Conservation (phyloP, 2,113 vertebrate genomes). For the Mionectes macconnelli region DNA sequence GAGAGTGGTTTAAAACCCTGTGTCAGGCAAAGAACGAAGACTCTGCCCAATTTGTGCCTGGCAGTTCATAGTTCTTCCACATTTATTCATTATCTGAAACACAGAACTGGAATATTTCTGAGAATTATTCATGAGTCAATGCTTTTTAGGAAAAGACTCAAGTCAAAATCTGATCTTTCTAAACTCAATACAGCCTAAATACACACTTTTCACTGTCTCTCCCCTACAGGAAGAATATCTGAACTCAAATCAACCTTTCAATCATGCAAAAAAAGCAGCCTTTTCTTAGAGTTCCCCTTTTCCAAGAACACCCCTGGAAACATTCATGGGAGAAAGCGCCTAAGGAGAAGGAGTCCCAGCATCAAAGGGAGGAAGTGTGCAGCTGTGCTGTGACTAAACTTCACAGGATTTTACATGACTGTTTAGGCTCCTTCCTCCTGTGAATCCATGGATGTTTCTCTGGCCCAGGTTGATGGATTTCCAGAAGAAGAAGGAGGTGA, state of each 20-base stretch:
- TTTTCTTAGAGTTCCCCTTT: not conserved
- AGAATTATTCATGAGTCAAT: not conserved
- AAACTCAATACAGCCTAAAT: not conserved
- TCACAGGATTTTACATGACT: not conserved
- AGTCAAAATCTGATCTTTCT: not conserved
- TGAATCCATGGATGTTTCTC: not conserved
- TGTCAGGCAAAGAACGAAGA: not conserved
- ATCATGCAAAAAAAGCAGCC: not conserved
- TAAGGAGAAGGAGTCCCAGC: not conserved
- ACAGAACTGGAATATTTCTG: not conserved
- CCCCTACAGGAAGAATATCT: not conserved
- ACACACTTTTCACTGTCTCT: not conserved
- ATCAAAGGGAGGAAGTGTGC: accelerated
- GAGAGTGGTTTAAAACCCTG: not conserved
- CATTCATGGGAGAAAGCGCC: not conserved
- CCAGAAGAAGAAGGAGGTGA: not conserved
- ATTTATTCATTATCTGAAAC: not conserved
- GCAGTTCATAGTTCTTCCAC: not conserved
- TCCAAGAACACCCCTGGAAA: not conserved
- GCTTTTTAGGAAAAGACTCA: not conserved
- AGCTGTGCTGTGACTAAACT: not conserved
- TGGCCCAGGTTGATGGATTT: not conserved
- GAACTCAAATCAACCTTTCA: not conserved
- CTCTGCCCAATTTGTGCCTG: not conserved
- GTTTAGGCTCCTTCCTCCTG: not conserved